Evolutionary conservation across 2,888 invertebrate genomes (phyloP).

Genomic region (Hybos culiciformis): DNA sequence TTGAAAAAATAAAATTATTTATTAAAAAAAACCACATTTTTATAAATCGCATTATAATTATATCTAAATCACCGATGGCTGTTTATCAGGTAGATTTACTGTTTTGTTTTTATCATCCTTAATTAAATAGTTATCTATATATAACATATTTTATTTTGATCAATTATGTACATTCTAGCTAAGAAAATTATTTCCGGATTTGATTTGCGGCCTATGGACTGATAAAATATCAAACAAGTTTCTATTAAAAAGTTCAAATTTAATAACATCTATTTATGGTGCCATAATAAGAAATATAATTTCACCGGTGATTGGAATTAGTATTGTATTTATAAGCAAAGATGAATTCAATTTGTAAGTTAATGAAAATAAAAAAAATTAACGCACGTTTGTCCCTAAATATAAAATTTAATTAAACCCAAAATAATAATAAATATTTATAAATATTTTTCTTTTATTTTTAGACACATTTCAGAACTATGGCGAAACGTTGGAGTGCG

Average conservation of each 20-base stretch:
- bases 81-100: conserved; percentile 28
- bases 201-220: conserved; percentile 35
- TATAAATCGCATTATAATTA: conserved; percentile 27
- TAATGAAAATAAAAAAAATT: not conserved
- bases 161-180: conserved; percentile 19
- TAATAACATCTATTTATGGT: conserved; percentile 34
- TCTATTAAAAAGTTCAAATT: conserved; percentile 31
- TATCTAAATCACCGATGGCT: conserved; percentile 31
- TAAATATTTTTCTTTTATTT: conserved; percentile 6
- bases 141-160: not conserved
- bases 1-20: conserved; percentile 26
- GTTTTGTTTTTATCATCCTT: conserved; percentile 2
- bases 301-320: conserved; percentile 34
- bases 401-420: not conserved
- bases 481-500: conserved; percentile 36
- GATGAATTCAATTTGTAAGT: conserved; percentile 35
- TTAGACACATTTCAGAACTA: conserved; percentile 32
- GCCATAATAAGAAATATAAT: conserved; percentile 34
- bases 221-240: conserved; percentile 28
- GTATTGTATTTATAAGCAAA: conserved; percentile 33
- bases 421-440: not conserved
- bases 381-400: not conserved
- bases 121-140: not conserved
- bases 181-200: conserved; percentile 31
- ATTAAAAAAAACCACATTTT: conserved; percentile 26